Base-by-base conservation (phyloP, 2,888 invertebrate genomes). In the Sarcophaga rosellei region DNA sequence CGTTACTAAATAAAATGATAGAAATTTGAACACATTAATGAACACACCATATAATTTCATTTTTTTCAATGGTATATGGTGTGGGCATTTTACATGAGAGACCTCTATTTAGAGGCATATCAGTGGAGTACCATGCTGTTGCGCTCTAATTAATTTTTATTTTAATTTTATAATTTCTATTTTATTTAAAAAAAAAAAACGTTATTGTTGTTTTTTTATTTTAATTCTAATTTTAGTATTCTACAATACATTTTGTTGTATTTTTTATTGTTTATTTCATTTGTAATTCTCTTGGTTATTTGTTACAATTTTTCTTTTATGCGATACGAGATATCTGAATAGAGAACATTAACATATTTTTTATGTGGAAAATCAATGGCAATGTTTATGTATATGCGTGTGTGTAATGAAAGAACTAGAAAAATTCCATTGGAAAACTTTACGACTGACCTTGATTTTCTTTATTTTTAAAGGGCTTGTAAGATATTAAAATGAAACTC, bases 91-190 rank as follows among this genome's bases (percentile, higher is more conserved):
- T 35, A 8, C 35, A 35, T 35, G 2, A 8, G 35, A 35, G 8
- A 35, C 35, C 35, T 35, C 10, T 35, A 35, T 35, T 35, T 6
- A 35, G 35, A 35, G 35, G 35, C 35, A 35, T 35, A 35, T 8
- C 35, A 35, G 8, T 35, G 35, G 35, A 35, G 35, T 35, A 35
- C 35, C 35, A 35, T 35, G 35, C 35, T 35, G 68, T 68, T 73
- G n/a, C 77, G 82, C 82, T 83, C 82, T 78, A 73, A 68, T 77
- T 77, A 62, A 59, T 82, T 72, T 72, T 20, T 15, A 47, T 47
- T 61, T 47, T 47, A 59, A 25, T 21, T 65, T 35, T 35, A 21
- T 59, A 59, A 69, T 75, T 75, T 69, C n/a, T 11, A 57, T 63
- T 81, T 75, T 69, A 81, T 75, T 75, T 44, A 17, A 2, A 81